Evolutionary conservation across 2,113 vertebrate genomes (phyloP).

Genomic region (Megaptera novaeangliae): DNA sequence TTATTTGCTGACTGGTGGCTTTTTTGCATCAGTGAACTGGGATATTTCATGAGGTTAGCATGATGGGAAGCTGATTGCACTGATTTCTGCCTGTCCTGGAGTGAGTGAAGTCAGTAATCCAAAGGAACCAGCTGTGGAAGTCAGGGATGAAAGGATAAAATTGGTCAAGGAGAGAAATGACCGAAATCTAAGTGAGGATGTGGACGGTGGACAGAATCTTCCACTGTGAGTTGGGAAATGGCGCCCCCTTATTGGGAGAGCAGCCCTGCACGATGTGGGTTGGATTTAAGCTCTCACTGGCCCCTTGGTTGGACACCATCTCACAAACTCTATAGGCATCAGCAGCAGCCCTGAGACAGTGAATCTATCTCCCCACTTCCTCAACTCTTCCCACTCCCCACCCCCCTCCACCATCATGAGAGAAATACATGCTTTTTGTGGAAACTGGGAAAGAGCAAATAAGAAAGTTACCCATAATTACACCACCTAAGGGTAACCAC

Average conservation of each 20-base stretch:
- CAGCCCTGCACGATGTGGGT: rapidly evolving
- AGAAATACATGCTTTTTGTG: background rate
- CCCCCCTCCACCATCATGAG: background rate
- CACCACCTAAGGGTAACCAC: background rate
- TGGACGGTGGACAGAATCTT: background rate
- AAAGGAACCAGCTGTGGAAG: background rate
- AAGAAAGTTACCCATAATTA: background rate
- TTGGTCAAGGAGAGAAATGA: background rate
- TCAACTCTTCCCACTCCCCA: background rate
- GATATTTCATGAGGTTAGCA: background rate
- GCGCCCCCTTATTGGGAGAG: rapidly evolving
- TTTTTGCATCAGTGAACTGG: background rate
- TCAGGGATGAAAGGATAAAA: background rate
- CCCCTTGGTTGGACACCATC: background rate
- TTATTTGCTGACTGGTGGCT: background rate
- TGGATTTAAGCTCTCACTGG: background rate
- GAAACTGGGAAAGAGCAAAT: background rate
- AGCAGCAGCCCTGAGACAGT: background rate
- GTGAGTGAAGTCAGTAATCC: background rate
- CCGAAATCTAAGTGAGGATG: background rate
- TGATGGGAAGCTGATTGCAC: background rate
- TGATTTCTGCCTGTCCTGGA: background rate
- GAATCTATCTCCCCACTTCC: background rate
- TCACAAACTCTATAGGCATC: background rate
- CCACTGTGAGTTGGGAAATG: background rate